Conservation (phyloP, 2,888 invertebrate species). For the Platycnemis pennipes region DNA sequence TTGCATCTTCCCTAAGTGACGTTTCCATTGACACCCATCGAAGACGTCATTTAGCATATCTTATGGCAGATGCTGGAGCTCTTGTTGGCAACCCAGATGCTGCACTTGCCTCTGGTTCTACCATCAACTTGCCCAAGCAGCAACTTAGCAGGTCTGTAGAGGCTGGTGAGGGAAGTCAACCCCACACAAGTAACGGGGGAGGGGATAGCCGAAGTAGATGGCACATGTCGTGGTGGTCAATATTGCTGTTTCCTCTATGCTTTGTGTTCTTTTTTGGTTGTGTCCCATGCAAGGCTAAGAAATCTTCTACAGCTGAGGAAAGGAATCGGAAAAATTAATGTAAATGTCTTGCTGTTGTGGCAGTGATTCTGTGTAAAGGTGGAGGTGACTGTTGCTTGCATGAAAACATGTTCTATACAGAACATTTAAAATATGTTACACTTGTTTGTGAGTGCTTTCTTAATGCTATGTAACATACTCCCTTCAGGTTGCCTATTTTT, state of each 20-base stretch:
- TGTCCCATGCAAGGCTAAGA: background rate
- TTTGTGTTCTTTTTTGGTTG: background rate
- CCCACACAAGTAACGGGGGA: background rate
- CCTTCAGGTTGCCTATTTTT: too few species aligned
- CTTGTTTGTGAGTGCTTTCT: too few species aligned
- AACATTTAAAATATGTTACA: too few species aligned
- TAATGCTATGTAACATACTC: too few species aligned
- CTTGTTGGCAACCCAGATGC: slow-evolving; percentile 95
- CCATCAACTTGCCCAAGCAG: slow-evolving; percentile 95
- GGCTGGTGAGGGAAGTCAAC: background rate
- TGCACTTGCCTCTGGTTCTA: slow-evolving; percentile 76
- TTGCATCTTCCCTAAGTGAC: slow-evolving; percentile 91
- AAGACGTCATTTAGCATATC: slow-evolving; percentile 94
- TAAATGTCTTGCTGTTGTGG: background rate
- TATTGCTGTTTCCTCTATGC: background rate
- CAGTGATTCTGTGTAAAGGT: background rate
- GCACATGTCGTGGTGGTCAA: background rate
- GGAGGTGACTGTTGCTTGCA: too few species aligned
- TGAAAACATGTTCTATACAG: too few species aligned
- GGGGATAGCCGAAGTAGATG: background rate
- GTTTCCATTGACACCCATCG: slow-evolving; percentile 93
- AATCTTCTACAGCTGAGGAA: background rate
- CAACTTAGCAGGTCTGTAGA: slow-evolving; percentile 85
- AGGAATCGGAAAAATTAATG: background rate
- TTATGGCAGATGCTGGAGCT: slow-evolving; percentile 98